These are phyloP conservation scores for Muntiacus muntjak DNA, from an alignment of 2,113 vertebrate genomes.

Conservation along the genomic window DNA sequence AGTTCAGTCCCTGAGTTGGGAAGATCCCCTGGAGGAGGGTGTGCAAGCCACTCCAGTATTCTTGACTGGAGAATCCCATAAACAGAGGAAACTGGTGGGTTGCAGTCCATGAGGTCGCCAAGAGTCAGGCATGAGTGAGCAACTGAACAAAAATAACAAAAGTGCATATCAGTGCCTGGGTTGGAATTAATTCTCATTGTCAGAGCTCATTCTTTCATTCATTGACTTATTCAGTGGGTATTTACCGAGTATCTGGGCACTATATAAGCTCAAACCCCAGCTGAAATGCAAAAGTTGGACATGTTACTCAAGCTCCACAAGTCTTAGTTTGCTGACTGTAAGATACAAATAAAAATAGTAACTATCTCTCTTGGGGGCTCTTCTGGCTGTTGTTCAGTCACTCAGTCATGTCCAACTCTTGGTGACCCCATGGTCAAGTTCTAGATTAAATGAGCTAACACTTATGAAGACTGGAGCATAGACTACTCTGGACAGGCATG, in stretches of 20 bases:
- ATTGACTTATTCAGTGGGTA: not conserved
- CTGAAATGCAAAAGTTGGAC: not conserved
- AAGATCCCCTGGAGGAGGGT: not conserved
- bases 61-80: not conserved
- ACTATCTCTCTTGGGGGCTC: not conserved
- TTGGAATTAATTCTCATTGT: no score
- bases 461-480: not conserved
- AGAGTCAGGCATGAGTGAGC: not conserved
- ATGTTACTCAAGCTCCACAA: not conserved
- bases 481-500: accelerated
- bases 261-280: not conserved
- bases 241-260: not conserved
- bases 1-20: not conserved
- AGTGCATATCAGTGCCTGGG: not conserved
- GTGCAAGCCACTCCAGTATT: not conserved
- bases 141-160: not conserved
- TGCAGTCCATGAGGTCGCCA: not conserved
- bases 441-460: not conserved
- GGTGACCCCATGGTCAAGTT: not conserved
- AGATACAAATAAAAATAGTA: not conserved
- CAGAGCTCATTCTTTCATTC: not conserved
- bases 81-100: not conserved
- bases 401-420: not conserved
- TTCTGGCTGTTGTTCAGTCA: not conserved
- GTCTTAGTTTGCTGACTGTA: not conserved